A percentile compares a stretch with the other conserved stretches of the same genome.
Conservation (phyloP, 2,888 invertebrate genomes). For the Cancer borealis region DNA sequence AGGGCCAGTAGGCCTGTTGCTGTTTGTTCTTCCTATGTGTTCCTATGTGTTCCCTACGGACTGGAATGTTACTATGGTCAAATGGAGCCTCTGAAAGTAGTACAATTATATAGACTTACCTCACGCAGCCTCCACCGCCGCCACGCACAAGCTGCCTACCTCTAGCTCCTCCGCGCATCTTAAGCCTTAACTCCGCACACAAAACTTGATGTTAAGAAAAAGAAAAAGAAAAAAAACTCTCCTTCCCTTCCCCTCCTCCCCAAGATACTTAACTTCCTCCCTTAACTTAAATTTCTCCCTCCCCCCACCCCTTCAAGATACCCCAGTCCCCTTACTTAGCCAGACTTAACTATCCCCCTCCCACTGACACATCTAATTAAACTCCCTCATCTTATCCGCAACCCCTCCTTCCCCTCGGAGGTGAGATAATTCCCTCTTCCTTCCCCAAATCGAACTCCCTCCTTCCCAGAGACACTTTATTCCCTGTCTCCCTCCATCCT, state of each 20-base stretch:
- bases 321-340: not conserved
- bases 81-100: too few relatives aligned
- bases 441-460: not conserved
- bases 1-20: too few relatives aligned
- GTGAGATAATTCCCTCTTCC: not conserved
- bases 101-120: too few relatives aligned
- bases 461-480: not conserved
- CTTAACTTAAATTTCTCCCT: not conserved
- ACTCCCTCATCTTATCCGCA: not conserved
- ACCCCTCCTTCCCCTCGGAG: not conserved
- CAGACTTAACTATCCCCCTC: not conserved
- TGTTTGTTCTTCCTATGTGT: too few relatives aligned
- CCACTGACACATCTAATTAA: not conserved
- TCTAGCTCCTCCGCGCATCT: too few relatives aligned
- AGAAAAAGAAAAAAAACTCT: not conserved
- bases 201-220: not conserved
- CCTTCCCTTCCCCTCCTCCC: constrained; percentile 23
- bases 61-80: too few relatives aligned
- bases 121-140: too few relatives aligned
- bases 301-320: not conserved
- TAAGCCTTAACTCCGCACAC: too few relatives aligned
- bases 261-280: not conserved
- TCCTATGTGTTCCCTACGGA: too few relatives aligned
- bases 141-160: too few relatives aligned
- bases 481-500: not conserved